Conservation (phyloP, 2,797 vertebrate genomes). For the Sebastes kiyomatsui region DNA sequence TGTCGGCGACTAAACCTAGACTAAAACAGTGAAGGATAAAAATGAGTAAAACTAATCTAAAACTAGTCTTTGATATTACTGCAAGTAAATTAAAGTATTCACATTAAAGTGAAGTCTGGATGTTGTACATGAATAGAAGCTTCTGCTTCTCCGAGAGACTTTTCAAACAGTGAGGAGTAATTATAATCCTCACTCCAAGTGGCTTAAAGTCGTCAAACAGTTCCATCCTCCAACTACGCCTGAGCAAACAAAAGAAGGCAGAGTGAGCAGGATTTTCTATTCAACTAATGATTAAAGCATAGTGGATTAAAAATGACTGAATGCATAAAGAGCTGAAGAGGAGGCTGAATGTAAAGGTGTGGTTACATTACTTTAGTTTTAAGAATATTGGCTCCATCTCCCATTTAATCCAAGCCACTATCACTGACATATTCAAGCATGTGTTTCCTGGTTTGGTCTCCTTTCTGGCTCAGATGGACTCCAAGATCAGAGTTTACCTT, state of each 20-base stretch:
- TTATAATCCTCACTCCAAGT: conserved; percentile 33
- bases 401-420: no score
- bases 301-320: conserved; percentile 14
- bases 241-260: conserved; percentile 30
- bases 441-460: not conserved
- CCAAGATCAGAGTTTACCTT: no score
- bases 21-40: no score
- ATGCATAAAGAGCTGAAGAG: not conserved
- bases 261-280: conserved; percentile 15
- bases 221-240: conserved; percentile 3
- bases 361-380: not conserved
- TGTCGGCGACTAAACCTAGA: no score
- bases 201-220: conserved; percentile 45
- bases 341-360: not conserved
- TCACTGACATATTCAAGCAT: no score
- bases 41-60: no score
- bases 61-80: not conserved
- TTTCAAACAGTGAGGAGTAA: conserved; percentile 14
- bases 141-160: not conserved
- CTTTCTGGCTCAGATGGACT: not conserved
- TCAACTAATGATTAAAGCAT: conserved; percentile 23
- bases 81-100: not conserved
- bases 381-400: no score
- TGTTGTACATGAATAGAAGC: not conserved
- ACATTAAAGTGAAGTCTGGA: not conserved